These are phyloP conservation scores for Pangasius larnaudii DNA, from an alignment of 2,797 vertebrate genomes.

Conservation along the genomic window DNA sequence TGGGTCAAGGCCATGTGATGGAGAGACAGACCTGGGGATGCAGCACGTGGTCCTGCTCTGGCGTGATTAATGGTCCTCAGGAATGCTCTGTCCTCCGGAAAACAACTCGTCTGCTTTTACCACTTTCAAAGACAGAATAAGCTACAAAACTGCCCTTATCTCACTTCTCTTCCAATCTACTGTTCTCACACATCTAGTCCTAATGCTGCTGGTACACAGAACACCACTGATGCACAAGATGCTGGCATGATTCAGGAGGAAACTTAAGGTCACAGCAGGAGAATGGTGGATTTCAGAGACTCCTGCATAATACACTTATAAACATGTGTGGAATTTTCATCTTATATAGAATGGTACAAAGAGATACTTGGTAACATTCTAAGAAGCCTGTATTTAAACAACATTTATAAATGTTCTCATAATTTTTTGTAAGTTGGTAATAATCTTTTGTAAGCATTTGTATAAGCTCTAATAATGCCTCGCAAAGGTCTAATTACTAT, in stretches of 20 bases:
- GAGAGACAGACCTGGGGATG: constrained; percentile 60
- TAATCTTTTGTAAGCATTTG: neutral
- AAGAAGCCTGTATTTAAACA: neutral
- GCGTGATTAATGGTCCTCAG: constrained; percentile 68
- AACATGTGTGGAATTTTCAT: neutral
- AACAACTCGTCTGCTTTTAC: constrained; percentile 56
- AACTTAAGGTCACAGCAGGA: constrained; percentile 5
- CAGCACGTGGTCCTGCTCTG: constrained; percentile 55
- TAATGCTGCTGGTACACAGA: neutral
- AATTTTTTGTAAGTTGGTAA: neutral
- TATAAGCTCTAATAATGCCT: neutral
- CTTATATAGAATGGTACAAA: neutral
- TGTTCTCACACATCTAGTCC: constrained; percentile 11
- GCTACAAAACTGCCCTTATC: constrained; percentile 2
- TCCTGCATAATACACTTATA: neutral
- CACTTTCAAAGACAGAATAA: constrained; percentile 45
- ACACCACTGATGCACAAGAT: constrained; percentile 1
- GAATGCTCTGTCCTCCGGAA: constrained; percentile 20
- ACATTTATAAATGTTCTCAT: neutral
- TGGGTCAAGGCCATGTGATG: constrained; percentile 69
- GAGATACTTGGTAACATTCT: neutral
- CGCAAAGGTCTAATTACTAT: neutral
- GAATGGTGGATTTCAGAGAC: neutral
- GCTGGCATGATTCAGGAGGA: neutral
- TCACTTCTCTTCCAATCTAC: neutral